Evolutionary conservation across 2,797 vertebrate species (phyloP), one percentile per base, ranked within the genome.

Genomic region (Neosalanx taihuensis): DNA sequence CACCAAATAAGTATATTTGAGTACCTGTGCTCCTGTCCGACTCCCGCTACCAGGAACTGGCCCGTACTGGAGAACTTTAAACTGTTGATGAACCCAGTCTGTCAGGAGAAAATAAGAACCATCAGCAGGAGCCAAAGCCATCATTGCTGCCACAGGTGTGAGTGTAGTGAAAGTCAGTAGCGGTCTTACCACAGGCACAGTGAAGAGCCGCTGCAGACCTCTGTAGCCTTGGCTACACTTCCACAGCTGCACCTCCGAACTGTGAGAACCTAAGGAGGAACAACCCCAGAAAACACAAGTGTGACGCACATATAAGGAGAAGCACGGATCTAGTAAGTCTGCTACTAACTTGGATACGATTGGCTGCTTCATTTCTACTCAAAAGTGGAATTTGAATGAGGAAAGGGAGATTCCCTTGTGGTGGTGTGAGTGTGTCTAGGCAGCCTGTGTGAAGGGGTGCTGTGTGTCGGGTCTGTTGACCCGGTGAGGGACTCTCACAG

Each of bases 1-100:
- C 17, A 33, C 5, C 1, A 67, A 33, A 10, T 20, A 6, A 2
- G 51, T 15, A 5, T 41, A 5, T 60, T 9, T 15, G 29, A 17
- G 4, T 91, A 99, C 98, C 97, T 95, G 92, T 99, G 98, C 72
- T 99, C 97, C 85, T 99, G 97, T 70, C 98, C 98, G 0, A 97
- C 86, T 35, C 98, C 97, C 0, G 95, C 97, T 79, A 98, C 96
- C 69, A 99, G 85, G 84, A 99, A 99, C 74, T 94, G 91, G 26
- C 97, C 97, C 0, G 93, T 73, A 73, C 88, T 93, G 0, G 97
- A 98, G 89, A 99, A 99, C 88, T 96, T 96, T 69, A 99, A 90
- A 76, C 95, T 94, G 84, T 99, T 99, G 83, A 99, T 85, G 75
- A 99, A 99, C 57, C 97, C 98, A n/a, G 91, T 73, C 98, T 99